Base-by-base conservation (phyloP, 2,797 vertebrate species). In the Mormyrops attenuatus region DNA sequence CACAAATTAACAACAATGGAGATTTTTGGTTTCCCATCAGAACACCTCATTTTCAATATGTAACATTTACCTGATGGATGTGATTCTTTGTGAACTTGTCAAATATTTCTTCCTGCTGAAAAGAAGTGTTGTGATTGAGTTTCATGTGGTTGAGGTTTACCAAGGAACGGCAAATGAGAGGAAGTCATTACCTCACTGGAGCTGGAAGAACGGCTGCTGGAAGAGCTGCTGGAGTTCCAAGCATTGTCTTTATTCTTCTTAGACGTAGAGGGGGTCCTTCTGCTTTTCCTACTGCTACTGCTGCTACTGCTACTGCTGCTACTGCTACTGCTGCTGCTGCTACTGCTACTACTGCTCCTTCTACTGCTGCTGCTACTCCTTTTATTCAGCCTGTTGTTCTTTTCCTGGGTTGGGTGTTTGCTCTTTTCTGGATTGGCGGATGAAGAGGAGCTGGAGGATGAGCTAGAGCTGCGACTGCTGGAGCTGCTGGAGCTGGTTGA, bases 1-100 rank as follows among this genome's bases (percentile, higher is more conserved):
- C n/a, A 9, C 6, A n/a, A 84, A 34, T 5, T 9, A 11, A 26
- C 1, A 73, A 84, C 44, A 44, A 66, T 84, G 44, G 80, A 5
- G 20, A 84, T 41, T 49, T 47, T 47, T 47, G 20, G 20, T 47
- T 49, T n/a, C 20, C 3, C 80, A 47, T 84, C 80, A 50, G 26
- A 84, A 84, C 5, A 84, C 8, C 47, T n/a, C 8, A 44, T 49
- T 47, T 11, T 84, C 20, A n/a, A 49, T n/a, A 9, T 84, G 38
- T 82, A 17, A 82, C 34, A 47, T 47, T 84, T 90, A 90, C 95
- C 94, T 92, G 91, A 90, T 95, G 94, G 82, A 92, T 20, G 88
- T 96, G 95, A 89, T 52, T 89, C 91, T 93, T 95, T 73, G 6
- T 91, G 41, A 96, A 88, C 50, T 88, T 88, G 69, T 26, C 11